These are phyloP conservation scores for Phyllotis vaccarum DNA, from an alignment of 2,797 vertebrate species.

Conservation along the genomic window DNA sequence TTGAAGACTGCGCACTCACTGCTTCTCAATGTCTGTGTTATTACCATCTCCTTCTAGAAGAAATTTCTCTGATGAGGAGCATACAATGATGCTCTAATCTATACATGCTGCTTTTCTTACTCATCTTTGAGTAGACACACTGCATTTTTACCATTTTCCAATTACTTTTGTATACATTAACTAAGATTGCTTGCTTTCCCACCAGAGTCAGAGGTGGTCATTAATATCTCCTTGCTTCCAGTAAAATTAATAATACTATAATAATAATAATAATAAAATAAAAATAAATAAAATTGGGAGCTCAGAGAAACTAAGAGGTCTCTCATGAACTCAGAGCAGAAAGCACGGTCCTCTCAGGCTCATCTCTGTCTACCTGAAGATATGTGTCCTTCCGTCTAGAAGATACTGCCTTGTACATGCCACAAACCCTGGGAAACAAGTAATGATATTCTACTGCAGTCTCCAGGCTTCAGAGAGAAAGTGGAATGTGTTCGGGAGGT, in stretches of 20 bases:
- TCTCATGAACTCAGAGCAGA: background rate
- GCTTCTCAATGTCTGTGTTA: background rate
- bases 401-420: background rate
- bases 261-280: too few species aligned
- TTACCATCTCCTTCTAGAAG: background rate
- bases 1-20: background rate
- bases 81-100: background rate
- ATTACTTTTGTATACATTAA: background rate
- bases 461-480: slow-evolving; percentile 61
- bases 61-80: background rate
- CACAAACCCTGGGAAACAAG: slow-evolving; percentile 64
- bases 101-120: background rate
- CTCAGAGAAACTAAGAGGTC: background rate
- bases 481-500: slow-evolving; percentile 71
- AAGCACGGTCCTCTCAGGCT: background rate
- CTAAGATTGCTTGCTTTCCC: background rate
- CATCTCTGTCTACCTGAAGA: slow-evolving; percentile 12
- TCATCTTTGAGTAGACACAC: slow-evolving; percentile 20
- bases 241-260: too few species aligned
- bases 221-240: background rate
- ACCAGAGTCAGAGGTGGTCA: background rate
- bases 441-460: slow-evolving; percentile 20
- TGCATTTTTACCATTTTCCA: background rate
- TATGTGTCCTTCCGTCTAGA: background rate
- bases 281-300: too few species aligned